These are phyloP conservation scores for Zygothrica quintamaculata DNA, from an alignment of 2,888 invertebrate genomes.

Conservation along the genomic window DNA sequence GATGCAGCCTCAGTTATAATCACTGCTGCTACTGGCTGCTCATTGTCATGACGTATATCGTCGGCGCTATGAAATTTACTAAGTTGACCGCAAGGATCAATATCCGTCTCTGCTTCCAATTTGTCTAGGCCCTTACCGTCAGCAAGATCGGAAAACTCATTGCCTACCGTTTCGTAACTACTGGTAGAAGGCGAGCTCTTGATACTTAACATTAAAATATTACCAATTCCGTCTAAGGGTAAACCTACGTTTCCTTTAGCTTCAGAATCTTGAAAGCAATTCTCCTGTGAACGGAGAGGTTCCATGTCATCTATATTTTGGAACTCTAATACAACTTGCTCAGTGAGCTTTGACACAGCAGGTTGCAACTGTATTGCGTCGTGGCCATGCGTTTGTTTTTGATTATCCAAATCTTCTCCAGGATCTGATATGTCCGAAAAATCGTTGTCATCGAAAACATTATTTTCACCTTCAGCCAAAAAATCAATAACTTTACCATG, in stretches of 20 bases:
- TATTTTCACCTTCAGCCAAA: too few relatives aligned
- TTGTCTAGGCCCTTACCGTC: constrained; percentile 52
- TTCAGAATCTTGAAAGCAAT: constrained; percentile 79
- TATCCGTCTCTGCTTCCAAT: constrained; percentile 26
- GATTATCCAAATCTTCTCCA: constrained; percentile 78
- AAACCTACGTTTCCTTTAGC: constrained; percentile 64
- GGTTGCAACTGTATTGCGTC: constrained; percentile 51
- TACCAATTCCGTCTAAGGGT: constrained; percentile 57
- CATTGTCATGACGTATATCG: constrained; percentile 77
- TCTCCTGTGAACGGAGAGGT: constrained; percentile 75
- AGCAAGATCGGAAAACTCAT: constrained; percentile 82
- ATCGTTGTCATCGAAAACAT: constrained; percentile 86
- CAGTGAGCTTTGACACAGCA: constrained; percentile 51
- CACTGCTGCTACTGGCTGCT: constrained; percentile 87
- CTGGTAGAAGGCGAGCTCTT: constrained; percentile 85
- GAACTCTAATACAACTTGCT: constrained; percentile 67
- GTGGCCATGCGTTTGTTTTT: constrained; percentile 5
- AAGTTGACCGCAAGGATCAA: constrained; percentile 52
- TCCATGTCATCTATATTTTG: constrained; percentile 76
- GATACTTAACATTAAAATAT: constrained; percentile 72
- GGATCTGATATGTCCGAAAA: constrained; percentile 86
- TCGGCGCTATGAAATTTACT: constrained; percentile 85
- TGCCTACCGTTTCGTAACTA: constrained; percentile 85
- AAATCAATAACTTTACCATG: neutral
- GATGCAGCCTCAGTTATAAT: constrained; percentile 90